Conservation (phyloP, 2,888 invertebrate genomes). For the Falcaria lacertinaria region DNA sequence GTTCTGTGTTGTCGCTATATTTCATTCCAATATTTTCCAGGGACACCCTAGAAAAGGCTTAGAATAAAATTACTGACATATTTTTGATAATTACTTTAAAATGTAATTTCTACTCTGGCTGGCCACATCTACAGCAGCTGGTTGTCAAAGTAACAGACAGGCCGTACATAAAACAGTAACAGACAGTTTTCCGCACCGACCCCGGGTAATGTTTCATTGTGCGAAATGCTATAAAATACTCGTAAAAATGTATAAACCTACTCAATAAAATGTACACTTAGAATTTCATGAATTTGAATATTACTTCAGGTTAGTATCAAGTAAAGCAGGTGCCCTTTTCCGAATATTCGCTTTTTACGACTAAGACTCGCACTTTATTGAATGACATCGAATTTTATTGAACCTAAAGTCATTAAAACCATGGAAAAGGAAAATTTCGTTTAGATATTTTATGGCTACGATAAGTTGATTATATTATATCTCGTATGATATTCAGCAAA, state of each 20-base stretch:
- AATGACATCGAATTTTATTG: background rate
- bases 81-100: conserved; percentile 5
- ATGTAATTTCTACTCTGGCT: background rate
- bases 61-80: too few species aligned
- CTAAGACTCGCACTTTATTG: background rate
- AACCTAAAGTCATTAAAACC: background rate
- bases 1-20: too few species aligned
- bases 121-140: background rate
- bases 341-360: conserved; percentile 8
- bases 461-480: too few species aligned
- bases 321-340: conserved; percentile 30
- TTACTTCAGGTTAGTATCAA: conserved; percentile 47
- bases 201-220: conserved; percentile 62
- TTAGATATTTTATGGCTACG: too few species aligned
- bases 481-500: too few species aligned
- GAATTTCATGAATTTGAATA: conserved; percentile 58
- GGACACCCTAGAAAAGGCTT: too few species aligned
- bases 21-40: too few species aligned
- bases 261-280: conserved; percentile 67
- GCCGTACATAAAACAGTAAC: conserved; percentile 47
- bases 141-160: conserved; percentile 36
- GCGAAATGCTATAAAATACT: conserved; percentile 63
- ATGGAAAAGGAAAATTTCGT: background rate
- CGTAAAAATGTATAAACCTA: conserved; percentile 69
- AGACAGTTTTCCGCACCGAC: conserved; percentile 33